Evolutionary conservation across 2,888 invertebrate genomes (phyloP).

Genomic region (Dusona sp.): DNA sequence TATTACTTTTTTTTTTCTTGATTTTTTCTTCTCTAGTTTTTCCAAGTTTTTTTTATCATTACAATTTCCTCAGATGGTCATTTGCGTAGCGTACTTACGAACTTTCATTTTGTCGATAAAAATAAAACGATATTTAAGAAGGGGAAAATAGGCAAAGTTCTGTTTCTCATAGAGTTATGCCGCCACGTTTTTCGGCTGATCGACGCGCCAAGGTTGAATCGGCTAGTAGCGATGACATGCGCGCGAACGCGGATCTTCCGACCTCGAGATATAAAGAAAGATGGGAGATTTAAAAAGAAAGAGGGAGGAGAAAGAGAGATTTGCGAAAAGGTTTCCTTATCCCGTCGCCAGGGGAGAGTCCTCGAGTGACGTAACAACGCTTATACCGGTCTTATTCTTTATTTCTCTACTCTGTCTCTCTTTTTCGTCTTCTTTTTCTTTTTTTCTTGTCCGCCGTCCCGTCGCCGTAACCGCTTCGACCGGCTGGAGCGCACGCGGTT

Average conservation of each 20-base stretch:
- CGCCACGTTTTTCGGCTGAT: conserved; percentile 36
- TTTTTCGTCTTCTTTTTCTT: conserved; percentile 47
- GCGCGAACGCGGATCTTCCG: conserved; percentile 63
- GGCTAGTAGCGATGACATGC: conserved; percentile 61
- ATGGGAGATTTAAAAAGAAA: conserved; percentile 23
- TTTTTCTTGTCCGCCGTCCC: conserved; percentile 43
- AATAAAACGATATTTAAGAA: not conserved
- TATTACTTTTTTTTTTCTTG: conserved; percentile 10
- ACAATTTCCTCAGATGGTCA: not conserved
- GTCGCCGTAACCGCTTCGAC: conserved; percentile 65
- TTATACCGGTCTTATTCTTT: conserved; percentile 47
- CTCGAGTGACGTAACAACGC: conserved; percentile 66
- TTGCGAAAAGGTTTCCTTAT: conserved; percentile 51
- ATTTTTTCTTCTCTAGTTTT: not conserved
- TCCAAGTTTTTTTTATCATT: not conserved
- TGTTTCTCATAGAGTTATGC: not conserved
- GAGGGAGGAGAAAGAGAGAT: conserved; percentile 11
- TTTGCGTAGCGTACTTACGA: not conserved
- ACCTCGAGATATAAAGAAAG: conserved; percentile 57
- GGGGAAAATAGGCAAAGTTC: not conserved
- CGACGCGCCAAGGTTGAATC: conserved; percentile 64
- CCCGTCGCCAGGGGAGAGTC: conserved; percentile 62
- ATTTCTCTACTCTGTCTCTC: conserved; percentile 27
- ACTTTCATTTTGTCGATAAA: not conserved
- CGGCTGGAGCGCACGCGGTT: conserved; percentile 66